A percentile compares a stretch with the other conserved stretches of the same genome.
Conservation (phyloP, 2,888 invertebrate genomes). For the Philhelius pedissequus region DNA sequence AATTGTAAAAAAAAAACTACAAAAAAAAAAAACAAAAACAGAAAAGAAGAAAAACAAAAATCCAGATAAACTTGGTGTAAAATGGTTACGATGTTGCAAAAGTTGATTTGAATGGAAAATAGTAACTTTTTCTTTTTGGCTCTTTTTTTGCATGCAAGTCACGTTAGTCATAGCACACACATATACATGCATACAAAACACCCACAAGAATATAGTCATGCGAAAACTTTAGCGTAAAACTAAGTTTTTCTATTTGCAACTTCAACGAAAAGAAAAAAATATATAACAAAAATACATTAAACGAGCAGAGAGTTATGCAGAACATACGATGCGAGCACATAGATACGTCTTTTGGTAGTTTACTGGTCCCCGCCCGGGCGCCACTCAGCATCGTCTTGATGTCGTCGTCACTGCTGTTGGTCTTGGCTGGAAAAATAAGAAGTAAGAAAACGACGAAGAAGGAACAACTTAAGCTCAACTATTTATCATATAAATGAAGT, state of each 20-base stretch:
- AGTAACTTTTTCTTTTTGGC: slow-evolving; percentile 23
- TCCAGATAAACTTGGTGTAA: slow-evolving; percentile 31
- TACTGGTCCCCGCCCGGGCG: not conserved
- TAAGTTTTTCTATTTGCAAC: slow-evolving; percentile 62
- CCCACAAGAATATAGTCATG: slow-evolving; percentile 18
- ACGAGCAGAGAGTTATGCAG: not conserved
- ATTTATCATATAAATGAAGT: slow-evolving; percentile 69
- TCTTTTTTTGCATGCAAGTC: slow-evolving; percentile 42
- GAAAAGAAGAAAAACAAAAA: not conserved
- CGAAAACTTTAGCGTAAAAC: slow-evolving; percentile 45
- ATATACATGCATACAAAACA: not conserved
- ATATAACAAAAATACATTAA: not conserved
- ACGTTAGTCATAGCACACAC: slow-evolving; percentile 40
- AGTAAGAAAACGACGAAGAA: not conserved
- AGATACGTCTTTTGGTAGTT: slow-evolving; percentile 27
- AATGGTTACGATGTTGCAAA: slow-evolving; percentile 48
- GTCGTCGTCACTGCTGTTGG: not conserved
- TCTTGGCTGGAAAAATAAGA: not conserved
- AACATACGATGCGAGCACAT: slow-evolving; percentile 15
- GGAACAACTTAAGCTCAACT: slow-evolving; percentile 60
- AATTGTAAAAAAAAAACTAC: not conserved
- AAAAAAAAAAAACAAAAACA: not conserved
- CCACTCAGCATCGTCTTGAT: not conserved
- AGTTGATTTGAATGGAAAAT: slow-evolving; percentile 34
- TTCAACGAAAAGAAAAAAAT: slow-evolving; percentile 25